Base-by-base conservation (phyloP, 2,113 vertebrate genomes). In the Arizona elegans region DNA sequence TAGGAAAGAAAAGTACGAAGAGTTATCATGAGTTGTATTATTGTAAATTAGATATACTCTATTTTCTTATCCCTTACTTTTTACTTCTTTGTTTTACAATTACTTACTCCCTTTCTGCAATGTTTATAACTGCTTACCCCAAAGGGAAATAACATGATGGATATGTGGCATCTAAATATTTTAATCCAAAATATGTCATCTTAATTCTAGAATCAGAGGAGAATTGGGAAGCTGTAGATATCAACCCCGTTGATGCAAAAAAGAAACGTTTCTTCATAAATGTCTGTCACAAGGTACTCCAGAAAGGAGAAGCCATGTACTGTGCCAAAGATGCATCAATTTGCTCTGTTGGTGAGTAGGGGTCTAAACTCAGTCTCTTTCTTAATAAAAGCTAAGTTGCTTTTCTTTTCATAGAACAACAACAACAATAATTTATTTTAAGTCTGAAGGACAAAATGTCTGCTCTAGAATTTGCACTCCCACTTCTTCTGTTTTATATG, bases 161-260 rank as follows among this genome's bases (percentile, higher is more conserved):
- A 81, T 81, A 81, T 43, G 33, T 38, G 1, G 65, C n/a, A 33
- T n/a, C 33, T 81, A 38, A 81, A 81, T 81, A 38, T 81, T 81
- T 95, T 23, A 54, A 59, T 75, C 81, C 92, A 75, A 96, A 96
- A 0, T 90, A n/a, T 0, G 53, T 5, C 1, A 0, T 38, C 10
- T 95, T 0, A 93, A 8, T 95, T 97, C 65, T 96, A 99, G 99
- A 98, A 86, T 96, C 95, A 0, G 98, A 97, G 0, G 96, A 97
- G 89, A 99, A 99, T 95, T 99, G 99, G 99, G 99, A 99, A 96
- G 99, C 97, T 0, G 97, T 99, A 94, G 98, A 98, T 15, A 97
- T 97, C 52, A 97, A 96, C 53, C 97, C 96, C 85, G 90, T 94
- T 0, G 97, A 97, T 38, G 26, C 88, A 0, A 97, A 97, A 50